These are phyloP conservation scores for Pemphredon lugubris DNA, from an alignment of 2,888 invertebrate genomes.

Conservation along the genomic window DNA sequence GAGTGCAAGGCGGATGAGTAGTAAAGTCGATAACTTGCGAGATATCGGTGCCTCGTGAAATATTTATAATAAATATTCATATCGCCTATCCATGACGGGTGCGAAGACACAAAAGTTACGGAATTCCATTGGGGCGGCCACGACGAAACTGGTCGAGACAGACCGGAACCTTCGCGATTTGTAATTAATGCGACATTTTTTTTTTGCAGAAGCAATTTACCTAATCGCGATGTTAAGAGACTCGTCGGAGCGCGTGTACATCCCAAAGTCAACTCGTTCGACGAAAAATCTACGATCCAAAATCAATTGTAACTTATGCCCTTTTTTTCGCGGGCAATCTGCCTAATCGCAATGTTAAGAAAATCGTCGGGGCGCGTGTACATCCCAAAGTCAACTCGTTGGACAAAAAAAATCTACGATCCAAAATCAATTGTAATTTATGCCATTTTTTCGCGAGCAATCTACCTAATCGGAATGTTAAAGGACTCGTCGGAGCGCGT, in stretches of 20 bases:
- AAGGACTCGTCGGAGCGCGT: neutral
- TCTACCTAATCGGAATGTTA: neutral
- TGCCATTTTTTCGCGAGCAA: neutral
- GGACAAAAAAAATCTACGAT: too few relatives aligned
- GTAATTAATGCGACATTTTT: neutral
- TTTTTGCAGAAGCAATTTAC: neutral
- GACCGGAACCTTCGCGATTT: neutral
- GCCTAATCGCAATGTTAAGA: neutral
- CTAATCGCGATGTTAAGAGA: neutral
- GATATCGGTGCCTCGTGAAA: constrained; percentile 18
- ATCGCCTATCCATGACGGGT: neutral
- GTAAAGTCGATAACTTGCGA: neutral
- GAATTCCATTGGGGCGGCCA: neutral
- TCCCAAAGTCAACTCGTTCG: too few relatives aligned
- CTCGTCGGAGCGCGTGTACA: too few relatives aligned
- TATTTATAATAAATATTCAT: constrained; percentile 17
- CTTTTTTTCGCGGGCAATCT: neutral
- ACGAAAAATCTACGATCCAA: too few relatives aligned
- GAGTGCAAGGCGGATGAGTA: constrained; percentile 13
- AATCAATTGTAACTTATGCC: too few relatives aligned
- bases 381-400: too few relatives aligned
- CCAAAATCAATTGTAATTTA: too few relatives aligned
- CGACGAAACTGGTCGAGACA: neutral
- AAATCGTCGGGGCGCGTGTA: neutral
- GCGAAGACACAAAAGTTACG: neutral